phyloP scores from a whole-genome alignment of 1,140 invertebrate genomes.

The Forficula auricularia region DNA sequence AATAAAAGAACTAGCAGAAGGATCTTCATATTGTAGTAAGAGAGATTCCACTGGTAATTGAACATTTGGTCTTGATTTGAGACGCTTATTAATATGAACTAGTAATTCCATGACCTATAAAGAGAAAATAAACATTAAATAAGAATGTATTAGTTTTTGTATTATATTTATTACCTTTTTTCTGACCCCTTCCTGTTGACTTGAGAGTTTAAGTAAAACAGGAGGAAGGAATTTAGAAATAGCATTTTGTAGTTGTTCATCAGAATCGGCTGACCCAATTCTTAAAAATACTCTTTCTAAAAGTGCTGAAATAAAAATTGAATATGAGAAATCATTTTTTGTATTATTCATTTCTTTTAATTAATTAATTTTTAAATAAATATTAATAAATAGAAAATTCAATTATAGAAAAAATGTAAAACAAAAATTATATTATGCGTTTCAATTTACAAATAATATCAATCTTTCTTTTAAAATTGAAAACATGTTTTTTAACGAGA shows the following conservation, averaged over 20 bases:
- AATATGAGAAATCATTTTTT: slow-evolving; percentile 2
- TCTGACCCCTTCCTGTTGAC: slow-evolving; percentile 63
- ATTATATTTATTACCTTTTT: slow-evolving; percentile 41
- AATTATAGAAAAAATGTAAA: too few relatives aligned
- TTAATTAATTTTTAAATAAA: slow-evolving; percentile 16
- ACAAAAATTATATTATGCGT: too few relatives aligned
- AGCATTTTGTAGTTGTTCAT: slow-evolving; percentile 68
- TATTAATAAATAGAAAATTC: too few relatives aligned
- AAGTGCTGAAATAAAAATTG: slow-evolving; percentile 38
- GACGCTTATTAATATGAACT: slow-evolving; percentile 75
- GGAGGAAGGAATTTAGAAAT: slow-evolving; percentile 73
- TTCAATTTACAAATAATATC: too few relatives aligned
- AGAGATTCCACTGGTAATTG: slow-evolving; percentile 75
- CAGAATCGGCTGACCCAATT: slow-evolving; percentile 69
- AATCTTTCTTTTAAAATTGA: too few relatives aligned
- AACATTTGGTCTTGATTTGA: slow-evolving; percentile 66
- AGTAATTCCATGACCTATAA: slow-evolving; percentile 77
- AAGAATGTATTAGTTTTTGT: slow-evolving; percentile 3
- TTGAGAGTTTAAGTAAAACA: slow-evolving; percentile 75
- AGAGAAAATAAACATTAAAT: slow-evolving; percentile 3
- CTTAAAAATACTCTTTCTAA: slow-evolving; percentile 77
- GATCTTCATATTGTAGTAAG: slow-evolving; percentile 62
- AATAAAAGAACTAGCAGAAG: slow-evolving; percentile 59
- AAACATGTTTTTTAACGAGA: too few relatives aligned
- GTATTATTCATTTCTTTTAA: slow-evolving; percentile 10